Evolutionary conservation across 2,888 invertebrate species (phyloP).

Genomic region (Fabriciana adippe): DNA sequence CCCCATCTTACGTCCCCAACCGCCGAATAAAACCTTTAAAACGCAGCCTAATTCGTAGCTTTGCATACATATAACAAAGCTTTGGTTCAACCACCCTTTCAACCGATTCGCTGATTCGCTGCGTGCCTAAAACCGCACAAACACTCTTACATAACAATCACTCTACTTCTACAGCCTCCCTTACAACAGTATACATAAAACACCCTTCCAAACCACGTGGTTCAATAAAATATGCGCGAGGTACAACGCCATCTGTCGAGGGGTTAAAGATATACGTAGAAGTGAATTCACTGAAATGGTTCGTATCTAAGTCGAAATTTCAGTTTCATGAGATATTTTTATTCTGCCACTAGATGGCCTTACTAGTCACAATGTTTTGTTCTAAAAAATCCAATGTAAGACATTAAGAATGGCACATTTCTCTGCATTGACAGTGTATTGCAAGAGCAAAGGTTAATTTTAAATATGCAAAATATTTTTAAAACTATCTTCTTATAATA

Average conservation of each 20-base stretch:
- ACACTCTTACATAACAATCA: conserved; percentile 80
- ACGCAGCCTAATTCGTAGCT: conserved; percentile 65
- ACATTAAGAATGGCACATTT: conserved; percentile 24
- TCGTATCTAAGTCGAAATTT: conserved; percentile 38
- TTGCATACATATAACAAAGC: conserved; percentile 67
- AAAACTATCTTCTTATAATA: neutral
- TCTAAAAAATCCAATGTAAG: conserved; percentile 5
- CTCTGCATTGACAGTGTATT: conserved; percentile 7
- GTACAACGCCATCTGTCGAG: conserved; percentile 69
- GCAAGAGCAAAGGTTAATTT: conserved; percentile 14
- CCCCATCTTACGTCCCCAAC: conserved; percentile 7
- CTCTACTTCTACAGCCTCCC: conserved; percentile 67
- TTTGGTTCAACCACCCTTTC: conserved; percentile 73
- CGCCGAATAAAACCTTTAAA: conserved; percentile 43
- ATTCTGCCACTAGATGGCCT: conserved; percentile 57
- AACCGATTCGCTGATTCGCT: conserved; percentile 63
- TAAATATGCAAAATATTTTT: neutral
- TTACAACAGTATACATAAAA: conserved; percentile 51
- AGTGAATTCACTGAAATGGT: conserved; percentile 37
- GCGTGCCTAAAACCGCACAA: conserved; percentile 73
- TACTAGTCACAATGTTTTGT: conserved; percentile 41
- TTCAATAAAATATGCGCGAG: conserved; percentile 67
- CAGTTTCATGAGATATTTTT: conserved; percentile 15
- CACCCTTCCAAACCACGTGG: conserved; percentile 62
- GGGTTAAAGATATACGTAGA: conserved; percentile 53